A percentile compares a stretch with the other conserved stretches of the same genome.
phyloP scores from a whole-genome alignment of 2,797 vertebrate genomes.

The Valencia hispanica region DNA sequence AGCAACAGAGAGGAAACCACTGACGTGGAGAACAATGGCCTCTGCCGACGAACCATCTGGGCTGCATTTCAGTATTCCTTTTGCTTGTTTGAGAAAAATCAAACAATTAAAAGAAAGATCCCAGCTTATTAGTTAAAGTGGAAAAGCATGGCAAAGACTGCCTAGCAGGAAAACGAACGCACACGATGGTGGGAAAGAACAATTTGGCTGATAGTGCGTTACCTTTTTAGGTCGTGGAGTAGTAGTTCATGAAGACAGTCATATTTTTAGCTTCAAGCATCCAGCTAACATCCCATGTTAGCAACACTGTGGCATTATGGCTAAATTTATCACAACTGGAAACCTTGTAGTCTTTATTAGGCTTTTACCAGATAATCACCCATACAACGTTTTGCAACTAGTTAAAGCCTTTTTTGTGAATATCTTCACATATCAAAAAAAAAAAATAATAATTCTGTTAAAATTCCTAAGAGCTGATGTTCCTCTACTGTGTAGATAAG shows the following conservation, averaged over 20 bases:
- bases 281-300: background rate
- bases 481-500: background rate
- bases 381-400: background rate
- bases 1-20: background rate
- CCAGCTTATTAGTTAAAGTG: background rate
- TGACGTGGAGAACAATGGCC: background rate
- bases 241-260: background rate
- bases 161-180: conserved; percentile 6
- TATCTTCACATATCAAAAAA: too few species aligned
- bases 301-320: background rate
- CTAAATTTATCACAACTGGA: background rate
- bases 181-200: conserved; percentile 25
- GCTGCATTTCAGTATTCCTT: conserved; percentile 15
- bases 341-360: background rate
- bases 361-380: background rate
- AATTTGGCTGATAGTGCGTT: conserved; percentile 58
- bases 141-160: conserved; percentile 19
- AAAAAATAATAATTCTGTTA: too few species aligned
- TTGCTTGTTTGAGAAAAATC: conserved; percentile 25
- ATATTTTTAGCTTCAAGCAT: background rate
- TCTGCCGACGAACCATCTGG: background rate
- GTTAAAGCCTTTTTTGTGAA: background rate
- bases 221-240: conserved; percentile 59
- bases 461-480: background rate
- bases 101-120: conserved; percentile 24